phyloP scores from a whole-genome alignment of 2,888 invertebrate species.

The Lepidocyrtoides sp. region DNA sequence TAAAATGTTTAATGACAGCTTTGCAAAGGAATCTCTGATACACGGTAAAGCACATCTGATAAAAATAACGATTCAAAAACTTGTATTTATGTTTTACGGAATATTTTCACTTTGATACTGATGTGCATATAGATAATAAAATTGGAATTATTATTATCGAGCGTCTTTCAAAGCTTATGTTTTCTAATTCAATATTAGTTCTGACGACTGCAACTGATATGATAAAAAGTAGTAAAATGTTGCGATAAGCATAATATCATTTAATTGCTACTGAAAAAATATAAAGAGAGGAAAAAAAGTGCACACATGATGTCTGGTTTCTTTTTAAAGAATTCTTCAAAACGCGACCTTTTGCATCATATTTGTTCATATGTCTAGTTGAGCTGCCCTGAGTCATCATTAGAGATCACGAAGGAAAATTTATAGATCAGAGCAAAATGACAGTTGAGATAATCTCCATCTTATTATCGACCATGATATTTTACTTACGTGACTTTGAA shows the following conservation, averaged over 20 bases:
- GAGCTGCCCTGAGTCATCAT: background rate
- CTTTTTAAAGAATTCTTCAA: background rate
- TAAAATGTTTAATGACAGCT: background rate
- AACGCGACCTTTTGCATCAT: background rate
- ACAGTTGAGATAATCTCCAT: constrained; percentile 41
- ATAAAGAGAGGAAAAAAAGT: no score
- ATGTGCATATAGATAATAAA: background rate
- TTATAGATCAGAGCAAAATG: constrained; percentile 48
- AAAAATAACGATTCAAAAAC: background rate
- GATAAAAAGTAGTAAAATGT: background rate
- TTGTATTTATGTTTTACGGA: background rate
- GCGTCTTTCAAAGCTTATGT: no score
- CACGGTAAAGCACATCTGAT: background rate
- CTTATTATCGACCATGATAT: constrained; percentile 16
- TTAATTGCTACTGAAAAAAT: no score
- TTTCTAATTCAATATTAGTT: no score
- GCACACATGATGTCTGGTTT: background rate
- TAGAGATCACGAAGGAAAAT: constrained; percentile 39
- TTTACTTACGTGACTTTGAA: constrained; percentile 57
- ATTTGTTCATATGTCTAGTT: background rate
- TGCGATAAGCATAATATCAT: background rate
- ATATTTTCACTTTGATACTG: background rate
- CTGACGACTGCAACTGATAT: no score
- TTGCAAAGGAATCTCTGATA: background rate
- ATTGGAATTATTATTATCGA: no score